Evolutionary conservation across 2,113 vertebrate genomes (phyloP), one percentile per base, ranked within the genome.

Genomic region (Myocastor coypus): DNA sequence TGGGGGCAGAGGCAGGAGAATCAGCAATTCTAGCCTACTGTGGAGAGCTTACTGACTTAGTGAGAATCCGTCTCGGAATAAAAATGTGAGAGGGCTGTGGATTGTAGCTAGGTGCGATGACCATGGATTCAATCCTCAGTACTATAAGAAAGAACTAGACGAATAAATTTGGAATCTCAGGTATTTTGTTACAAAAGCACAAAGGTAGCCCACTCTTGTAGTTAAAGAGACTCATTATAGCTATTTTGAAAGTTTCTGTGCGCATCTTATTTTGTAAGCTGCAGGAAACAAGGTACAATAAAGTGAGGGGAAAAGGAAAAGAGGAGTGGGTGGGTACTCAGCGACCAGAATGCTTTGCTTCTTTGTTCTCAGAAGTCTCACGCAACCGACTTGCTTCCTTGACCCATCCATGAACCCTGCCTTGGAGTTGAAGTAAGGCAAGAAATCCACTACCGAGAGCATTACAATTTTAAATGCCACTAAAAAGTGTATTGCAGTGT

Each of bases 401-500:
- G 94, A 95, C 95, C 89, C 73, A 52, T 83, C 17, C 66, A 9
- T 96, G 81, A 95, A 90, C 92, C 34, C 68, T 80, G 64, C 61
- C 30, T 17, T 81, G 57, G 63, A 69, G 87, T 22, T 37, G 8
- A 80, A n/a, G 86, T 85, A 92, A 71, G 78, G 55, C 46, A 92
- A 81, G 68, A 95, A 94, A 96, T 94, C 52, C 93, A 91, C 94
- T 81, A 92, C 91, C 80, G 69, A 89, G 78, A 80, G n/a, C n/a
- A 40, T 82, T 94, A 81, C 82, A 81, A 75, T 96, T 96, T 96
- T 95, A 95, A 97, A 89, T 83, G 80, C 82, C 92, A 96, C 88
- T 97, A 96, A 94, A 97, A 95, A 71, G 82, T 95, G n/a, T n/a
- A 89, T 96, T 92, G 42, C 57, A 68, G 50, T 92, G 92, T 89